These are phyloP conservation scores for Cercopithecus mona DNA, from an alignment of 2,113 vertebrate genomes.

Conservation along the genomic window DNA sequence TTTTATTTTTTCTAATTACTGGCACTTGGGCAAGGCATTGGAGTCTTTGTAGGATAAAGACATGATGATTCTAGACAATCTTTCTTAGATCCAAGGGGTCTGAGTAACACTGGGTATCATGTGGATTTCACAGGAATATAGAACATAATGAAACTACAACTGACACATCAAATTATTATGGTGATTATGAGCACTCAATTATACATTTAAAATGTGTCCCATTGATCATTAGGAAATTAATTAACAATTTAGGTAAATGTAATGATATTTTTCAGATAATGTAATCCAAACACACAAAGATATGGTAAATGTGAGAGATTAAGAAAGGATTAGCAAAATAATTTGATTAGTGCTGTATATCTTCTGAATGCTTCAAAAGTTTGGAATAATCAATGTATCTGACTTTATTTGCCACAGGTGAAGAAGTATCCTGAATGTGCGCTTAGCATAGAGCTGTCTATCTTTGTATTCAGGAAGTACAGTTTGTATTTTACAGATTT, in stretches of 20 bases:
- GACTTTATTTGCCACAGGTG: background rate
- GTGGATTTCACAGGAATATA: background rate
- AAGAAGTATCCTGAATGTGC: background rate
- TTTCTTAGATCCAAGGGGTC: background rate
- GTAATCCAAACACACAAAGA: background rate
- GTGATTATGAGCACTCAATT: background rate
- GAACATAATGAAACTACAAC: background rate
- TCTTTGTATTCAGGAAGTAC: background rate
- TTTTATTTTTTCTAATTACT: background rate
- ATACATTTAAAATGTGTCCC: background rate
- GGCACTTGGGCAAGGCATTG: background rate
- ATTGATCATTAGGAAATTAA: background rate
- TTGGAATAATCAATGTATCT: background rate
- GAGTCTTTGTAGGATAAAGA: background rate
- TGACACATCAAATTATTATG: background rate
- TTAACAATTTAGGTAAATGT: background rate
- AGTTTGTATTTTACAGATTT: background rate
- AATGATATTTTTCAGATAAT: background rate
- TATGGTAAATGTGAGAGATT: background rate
- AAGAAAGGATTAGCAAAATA: background rate
- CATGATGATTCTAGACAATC: background rate
- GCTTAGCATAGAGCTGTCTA: background rate
- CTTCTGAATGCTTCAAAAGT: background rate
- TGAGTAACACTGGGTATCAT: background rate
- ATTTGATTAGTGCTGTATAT: background rate